These are phyloP conservation scores for Carposina sasakii DNA, from an alignment of 1,140 invertebrate genomes.

Conservation along the genomic window DNA sequence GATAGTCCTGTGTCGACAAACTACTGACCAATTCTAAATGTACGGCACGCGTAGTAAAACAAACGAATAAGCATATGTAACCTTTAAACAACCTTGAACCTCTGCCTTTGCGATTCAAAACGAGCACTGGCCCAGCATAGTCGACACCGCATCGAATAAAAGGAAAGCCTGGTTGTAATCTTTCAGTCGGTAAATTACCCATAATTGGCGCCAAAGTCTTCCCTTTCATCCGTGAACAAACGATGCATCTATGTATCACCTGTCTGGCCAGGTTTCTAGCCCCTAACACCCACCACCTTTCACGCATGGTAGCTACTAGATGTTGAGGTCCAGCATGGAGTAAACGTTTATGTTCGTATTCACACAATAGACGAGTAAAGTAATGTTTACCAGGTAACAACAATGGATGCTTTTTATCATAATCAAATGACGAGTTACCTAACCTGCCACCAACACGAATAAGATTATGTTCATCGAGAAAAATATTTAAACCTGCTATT, in stretches of 20 bases:
- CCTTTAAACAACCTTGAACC: conserved; percentile 13
- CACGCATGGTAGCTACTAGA: background rate
- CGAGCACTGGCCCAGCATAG: conserved; percentile 24
- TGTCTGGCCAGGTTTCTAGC: background rate
- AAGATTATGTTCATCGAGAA: background rate
- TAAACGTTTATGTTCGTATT: background rate
- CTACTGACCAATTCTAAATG: conserved; percentile 8
- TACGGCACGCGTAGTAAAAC: conserved; percentile 1
- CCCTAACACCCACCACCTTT: background rate
- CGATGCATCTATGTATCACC: background rate
- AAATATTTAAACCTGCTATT: background rate
- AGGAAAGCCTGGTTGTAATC: conserved; percentile 24
- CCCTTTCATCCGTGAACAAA: background rate
- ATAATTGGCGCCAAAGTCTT: background rate
- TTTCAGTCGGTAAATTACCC: background rate
- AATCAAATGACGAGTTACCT: background rate
- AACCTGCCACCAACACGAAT: background rate
- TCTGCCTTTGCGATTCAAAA: conserved; percentile 12
- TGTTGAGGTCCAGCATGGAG: conserved; percentile 1
- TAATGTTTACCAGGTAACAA: background rate
- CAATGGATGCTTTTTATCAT: background rate
- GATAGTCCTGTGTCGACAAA: conserved; percentile 14
- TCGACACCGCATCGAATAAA: conserved; percentile 25
- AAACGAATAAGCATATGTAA: conserved; percentile 13
- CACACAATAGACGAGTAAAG: background rate